phyloP scores from a whole-genome alignment of 2,888 invertebrate genomes.

The Xestia sexstrigata region DNA sequence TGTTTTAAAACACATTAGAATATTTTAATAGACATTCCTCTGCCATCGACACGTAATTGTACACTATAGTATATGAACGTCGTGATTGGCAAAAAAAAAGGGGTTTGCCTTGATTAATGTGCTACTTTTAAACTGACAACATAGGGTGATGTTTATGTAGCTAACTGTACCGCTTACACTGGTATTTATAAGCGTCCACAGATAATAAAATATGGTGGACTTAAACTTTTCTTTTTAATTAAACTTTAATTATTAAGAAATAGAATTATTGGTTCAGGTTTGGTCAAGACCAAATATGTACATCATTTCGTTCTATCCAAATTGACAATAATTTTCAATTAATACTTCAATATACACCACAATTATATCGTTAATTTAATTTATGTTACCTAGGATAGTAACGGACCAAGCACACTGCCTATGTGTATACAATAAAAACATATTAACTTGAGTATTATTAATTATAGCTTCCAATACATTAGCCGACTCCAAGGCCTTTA shows the following conservation, averaged over 20 bases:
- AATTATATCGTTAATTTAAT: too few species aligned
- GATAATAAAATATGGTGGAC: background rate
- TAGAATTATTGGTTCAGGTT: too few species aligned
- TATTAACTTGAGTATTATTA: background rate
- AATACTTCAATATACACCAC: too few species aligned
- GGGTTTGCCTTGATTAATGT: constrained; percentile 62
- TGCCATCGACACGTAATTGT: constrained; percentile 49
- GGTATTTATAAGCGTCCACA: background rate
- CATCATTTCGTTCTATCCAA: too few species aligned
- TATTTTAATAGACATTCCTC: constrained; percentile 11
- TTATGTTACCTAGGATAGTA: background rate
- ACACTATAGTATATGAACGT: constrained; percentile 5
- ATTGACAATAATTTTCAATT: too few species aligned
- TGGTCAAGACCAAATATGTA: too few species aligned
- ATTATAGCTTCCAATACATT: background rate
- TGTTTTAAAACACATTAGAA: background rate
- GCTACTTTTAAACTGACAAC: constrained; percentile 49
- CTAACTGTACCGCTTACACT: constrained; percentile 15
- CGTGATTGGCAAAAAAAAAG: constrained; percentile 48
- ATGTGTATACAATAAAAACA: background rate
- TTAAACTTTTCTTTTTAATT: background rate
- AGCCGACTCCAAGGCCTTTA: background rate
- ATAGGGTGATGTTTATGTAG: constrained; percentile 24
- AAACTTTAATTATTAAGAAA: background rate
- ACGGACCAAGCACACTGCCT: background rate